These are phyloP conservation scores for Neocrepidodera transversa DNA, from an alignment of 2,888 invertebrate genomes.

Conservation along the genomic window DNA sequence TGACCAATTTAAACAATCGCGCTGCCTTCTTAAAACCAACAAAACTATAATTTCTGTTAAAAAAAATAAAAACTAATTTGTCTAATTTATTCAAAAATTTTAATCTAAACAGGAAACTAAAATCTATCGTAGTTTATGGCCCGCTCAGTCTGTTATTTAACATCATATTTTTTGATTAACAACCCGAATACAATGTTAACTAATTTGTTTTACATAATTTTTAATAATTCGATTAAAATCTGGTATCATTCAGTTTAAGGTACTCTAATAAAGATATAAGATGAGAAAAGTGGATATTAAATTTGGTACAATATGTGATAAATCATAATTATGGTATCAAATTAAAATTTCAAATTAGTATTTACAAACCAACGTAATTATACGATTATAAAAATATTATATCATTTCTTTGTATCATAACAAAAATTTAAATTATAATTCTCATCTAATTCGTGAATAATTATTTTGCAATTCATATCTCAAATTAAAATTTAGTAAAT, in stretches of 20 bases:
- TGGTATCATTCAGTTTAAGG: constrained; percentile 20
- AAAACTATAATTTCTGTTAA: too few species aligned
- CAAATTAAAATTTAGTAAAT: too few species aligned
- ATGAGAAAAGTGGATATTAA: constrained; percentile 3
- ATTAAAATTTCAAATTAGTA: constrained; percentile 14
- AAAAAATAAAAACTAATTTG: background rate
- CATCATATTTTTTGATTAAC: constrained; percentile 15
- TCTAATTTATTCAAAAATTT: background rate
- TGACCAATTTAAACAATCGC: too few species aligned
- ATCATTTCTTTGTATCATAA: too few species aligned
- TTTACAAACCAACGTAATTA: too few species aligned
- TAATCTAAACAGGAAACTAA: constrained; percentile 4
- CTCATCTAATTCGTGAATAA: too few species aligned
- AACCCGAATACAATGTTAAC: constrained; percentile 21
- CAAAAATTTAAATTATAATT: too few species aligned
- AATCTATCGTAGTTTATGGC: constrained; percentile 22
- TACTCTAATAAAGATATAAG: constrained; percentile 8
- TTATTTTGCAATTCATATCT: too few species aligned
- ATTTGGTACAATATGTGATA: constrained; percentile 1
- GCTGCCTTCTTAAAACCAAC: too few species aligned
- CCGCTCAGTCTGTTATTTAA: constrained; percentile 18
- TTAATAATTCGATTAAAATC: constrained; percentile 19
- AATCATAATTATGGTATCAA: constrained; percentile 9
- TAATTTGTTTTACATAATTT: constrained; percentile 24
- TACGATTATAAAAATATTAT: too few species aligned